Evolutionary conservation across 1,140 invertebrate genomes (phyloP).

Genomic region (Papilio helenus): DNA sequence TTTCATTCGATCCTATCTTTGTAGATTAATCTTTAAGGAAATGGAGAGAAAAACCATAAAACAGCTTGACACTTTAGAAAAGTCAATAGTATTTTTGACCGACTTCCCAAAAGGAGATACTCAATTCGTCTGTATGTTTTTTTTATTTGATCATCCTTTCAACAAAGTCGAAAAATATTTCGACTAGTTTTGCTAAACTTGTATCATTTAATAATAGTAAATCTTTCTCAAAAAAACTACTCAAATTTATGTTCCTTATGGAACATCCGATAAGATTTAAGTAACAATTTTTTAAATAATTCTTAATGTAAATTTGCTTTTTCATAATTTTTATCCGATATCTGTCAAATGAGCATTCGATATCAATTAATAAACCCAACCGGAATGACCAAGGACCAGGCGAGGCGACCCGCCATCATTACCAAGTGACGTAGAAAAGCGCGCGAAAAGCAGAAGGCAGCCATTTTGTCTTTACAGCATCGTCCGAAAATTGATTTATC

Average conservation of each 20-base stretch:
- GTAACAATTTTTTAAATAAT: too few species aligned
- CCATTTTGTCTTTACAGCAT: slow-evolving; percentile 49
- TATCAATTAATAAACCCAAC: slow-evolving; percentile 48
- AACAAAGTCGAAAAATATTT: too few species aligned
- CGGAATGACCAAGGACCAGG: background rate
- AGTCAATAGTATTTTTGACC: background rate
- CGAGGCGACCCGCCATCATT: slow-evolving; percentile 49
- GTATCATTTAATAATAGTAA: background rate
- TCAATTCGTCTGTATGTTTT: too few species aligned
- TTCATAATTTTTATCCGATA: background rate
- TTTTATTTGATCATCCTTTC: background rate
- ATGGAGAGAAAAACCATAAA: background rate
- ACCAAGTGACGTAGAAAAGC: slow-evolving; percentile 58
- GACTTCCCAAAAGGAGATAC: too few species aligned
- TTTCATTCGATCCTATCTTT: background rate
- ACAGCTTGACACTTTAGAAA: background rate
- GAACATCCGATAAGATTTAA: too few species aligned
- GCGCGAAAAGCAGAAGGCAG: slow-evolving; percentile 57
- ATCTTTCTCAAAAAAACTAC: background rate
- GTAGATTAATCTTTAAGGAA: background rate
- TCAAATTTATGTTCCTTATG: too few species aligned
- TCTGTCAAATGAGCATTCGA: slow-evolving; percentile 37
- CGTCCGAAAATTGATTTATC: slow-evolving; percentile 44
- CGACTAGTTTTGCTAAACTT: background rate
- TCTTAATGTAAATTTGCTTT: too few species aligned